A percentile compares a stretch with the other conserved stretches of the same genome.
These are phyloP conservation scores for Dorcus parallelipipedus DNA, from an alignment of 2,888 invertebrate species.

Conservation along the genomic window DNA sequence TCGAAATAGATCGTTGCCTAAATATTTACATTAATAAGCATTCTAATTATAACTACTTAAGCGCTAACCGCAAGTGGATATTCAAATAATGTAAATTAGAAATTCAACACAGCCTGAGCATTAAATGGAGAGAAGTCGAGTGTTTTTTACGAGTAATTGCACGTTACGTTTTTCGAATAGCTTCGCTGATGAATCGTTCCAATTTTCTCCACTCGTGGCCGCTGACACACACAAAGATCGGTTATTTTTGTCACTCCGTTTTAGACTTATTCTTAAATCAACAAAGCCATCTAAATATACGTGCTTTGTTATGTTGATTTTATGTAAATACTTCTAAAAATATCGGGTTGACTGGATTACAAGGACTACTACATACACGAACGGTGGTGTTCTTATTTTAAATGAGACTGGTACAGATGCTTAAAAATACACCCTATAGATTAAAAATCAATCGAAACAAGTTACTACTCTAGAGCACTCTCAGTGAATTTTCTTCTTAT, in stretches of 20 bases:
- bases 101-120: not conserved
- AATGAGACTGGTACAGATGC: not conserved
- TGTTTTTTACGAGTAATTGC: not conserved
- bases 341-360: not conserved
- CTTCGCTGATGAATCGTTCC: too few relatives aligned
- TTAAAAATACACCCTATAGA: not conserved
- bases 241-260: slow-evolving; percentile 1
- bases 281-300: slow-evolving; percentile 18
- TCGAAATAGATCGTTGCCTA: too few relatives aligned
- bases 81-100: slow-evolving; percentile 1
- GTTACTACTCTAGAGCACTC: too few relatives aligned
- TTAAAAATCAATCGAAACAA: not conserved
- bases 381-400: too few relatives aligned
- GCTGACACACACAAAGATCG: not conserved
- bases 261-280: slow-evolving; percentile 5
- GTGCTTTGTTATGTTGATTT: slow-evolving; percentile 19
- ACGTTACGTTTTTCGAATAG: too few relatives aligned
- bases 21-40: too few relatives aligned
- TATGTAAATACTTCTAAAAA: slow-evolving; percentile 18
- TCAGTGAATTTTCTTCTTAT: too few relatives aligned
- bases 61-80: not conserved
- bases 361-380: not conserved
- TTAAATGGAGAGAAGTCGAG: not conserved
- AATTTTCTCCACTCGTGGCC: not conserved
- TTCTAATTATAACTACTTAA: too few relatives aligned